These are phyloP conservation scores for Vulpes vulpes DNA, from an alignment of 2,113 vertebrate genomes.

Conservation along the genomic window DNA sequence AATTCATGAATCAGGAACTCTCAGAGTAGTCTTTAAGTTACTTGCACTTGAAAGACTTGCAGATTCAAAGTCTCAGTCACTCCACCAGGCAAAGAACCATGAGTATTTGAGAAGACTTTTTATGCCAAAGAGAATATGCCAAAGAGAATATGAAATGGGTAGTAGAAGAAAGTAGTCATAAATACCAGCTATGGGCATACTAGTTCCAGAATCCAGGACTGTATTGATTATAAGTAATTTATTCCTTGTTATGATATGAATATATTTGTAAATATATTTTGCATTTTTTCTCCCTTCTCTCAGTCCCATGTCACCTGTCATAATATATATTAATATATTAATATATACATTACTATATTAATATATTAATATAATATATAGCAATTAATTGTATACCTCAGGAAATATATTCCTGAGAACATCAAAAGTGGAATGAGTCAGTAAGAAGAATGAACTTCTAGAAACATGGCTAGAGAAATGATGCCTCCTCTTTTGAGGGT, in stretches of 20 bases:
- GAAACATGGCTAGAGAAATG: background rate
- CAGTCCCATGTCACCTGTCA: background rate
- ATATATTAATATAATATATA: background rate
- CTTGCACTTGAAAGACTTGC: background rate
- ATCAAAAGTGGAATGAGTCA: background rate
- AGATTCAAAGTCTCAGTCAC: background rate
- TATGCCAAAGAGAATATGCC: background rate
- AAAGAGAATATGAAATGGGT: background rate
- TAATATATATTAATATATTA: background rate
- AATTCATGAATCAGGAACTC: conserved; percentile 9
- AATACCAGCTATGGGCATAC: background rate
- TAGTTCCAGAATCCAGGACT: background rate
- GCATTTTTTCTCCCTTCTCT: background rate
- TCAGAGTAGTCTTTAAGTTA: background rate
- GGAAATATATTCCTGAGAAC: background rate
- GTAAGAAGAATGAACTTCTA: background rate
- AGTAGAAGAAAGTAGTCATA: background rate
- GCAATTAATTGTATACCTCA: background rate
- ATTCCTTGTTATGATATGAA: background rate
- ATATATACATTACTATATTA: too few species aligned
- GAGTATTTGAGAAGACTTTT: background rate
- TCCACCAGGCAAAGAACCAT: background rate
- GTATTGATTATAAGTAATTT: background rate
- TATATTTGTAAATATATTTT: background rate
- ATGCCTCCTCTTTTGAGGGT: background rate